phyloP scores from a whole-genome alignment of 2,113 vertebrate genomes.

The Tyrannus savana region DNA sequence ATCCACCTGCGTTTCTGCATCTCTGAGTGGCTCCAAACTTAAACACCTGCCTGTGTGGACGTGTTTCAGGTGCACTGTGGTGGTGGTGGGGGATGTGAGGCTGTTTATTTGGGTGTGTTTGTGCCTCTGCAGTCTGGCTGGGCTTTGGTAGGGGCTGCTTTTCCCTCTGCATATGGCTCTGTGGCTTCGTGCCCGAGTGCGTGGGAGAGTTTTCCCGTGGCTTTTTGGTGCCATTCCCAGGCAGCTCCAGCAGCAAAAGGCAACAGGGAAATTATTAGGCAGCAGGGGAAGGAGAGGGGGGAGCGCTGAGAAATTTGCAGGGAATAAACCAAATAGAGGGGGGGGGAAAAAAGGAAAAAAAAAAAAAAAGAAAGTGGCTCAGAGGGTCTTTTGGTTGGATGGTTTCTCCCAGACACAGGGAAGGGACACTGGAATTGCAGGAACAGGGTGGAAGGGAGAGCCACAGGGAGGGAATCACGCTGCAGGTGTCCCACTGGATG shows the following conservation, averaged over 20 bases:
- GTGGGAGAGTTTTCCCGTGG: conserved; percentile 24
- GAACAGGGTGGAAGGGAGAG: neutral
- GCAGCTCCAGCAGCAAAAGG: neutral
- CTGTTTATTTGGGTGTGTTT: conserved; percentile 25
- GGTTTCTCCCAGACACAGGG: neutral
- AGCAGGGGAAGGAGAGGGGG: neutral
- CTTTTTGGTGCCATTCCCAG: conserved; percentile 54
- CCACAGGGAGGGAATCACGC: fast-evolving
- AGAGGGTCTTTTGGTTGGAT: neutral
- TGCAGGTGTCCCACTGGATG: neutral
- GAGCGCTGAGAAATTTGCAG: neutral
- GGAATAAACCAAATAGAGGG: neutral
- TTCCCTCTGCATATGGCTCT: conserved; percentile 8
- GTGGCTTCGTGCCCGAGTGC: conserved; percentile 16
- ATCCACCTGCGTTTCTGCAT: fast-evolving
- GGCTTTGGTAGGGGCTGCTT: neutral
- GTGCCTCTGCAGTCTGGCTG: neutral
- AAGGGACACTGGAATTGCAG: neutral
- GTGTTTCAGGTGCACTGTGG: neutral
- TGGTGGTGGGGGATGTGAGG: neutral
- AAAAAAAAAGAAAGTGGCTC: neutral
- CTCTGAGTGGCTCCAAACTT: neutral
- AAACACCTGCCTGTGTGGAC: neutral
- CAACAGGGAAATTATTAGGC: neutral
- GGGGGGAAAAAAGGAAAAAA: too few relatives aligned